These are phyloP conservation scores for Phaenicophaeus curvirostris DNA, from an alignment of 2,797 vertebrate species.

Conservation along the genomic window DNA sequence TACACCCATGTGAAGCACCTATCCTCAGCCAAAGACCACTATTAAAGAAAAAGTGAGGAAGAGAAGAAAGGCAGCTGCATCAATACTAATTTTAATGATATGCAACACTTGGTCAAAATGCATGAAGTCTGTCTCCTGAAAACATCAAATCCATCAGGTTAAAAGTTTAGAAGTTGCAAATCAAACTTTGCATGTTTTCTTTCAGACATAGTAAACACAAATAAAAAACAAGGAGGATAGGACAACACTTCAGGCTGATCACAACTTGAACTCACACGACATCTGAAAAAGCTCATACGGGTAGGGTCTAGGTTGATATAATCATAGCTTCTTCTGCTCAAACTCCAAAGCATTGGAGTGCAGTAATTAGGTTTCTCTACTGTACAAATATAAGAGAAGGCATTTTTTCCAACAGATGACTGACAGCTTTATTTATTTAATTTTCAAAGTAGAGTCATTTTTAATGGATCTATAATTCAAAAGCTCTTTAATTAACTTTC, in stretches of 20 bases:
- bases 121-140: neutral
- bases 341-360: neutral
- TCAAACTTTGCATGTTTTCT: neutral
- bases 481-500: conserved; percentile 49
- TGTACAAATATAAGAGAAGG: neutral
- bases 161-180: neutral
- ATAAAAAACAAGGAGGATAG: neutral
- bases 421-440: conserved; percentile 24
- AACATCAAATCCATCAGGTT: neutral
- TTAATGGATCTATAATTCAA: conserved; percentile 55
- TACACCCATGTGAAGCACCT: neutral
- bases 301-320: neutral
- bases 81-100: neutral
- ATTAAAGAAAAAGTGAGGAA: neutral
- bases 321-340: neutral
- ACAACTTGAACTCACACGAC: neutral
- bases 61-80: neutral
- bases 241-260: neutral
- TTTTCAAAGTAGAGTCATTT: conserved; percentile 46
- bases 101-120: neutral
- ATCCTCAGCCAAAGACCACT: neutral
- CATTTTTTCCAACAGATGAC: neutral
- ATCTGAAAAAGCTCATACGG: neutral
- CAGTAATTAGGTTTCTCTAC: neutral
- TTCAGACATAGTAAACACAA: neutral